Conservation (phyloP, 92 coral and sea anemone species). For the Nematostella vectensis region DNA sequence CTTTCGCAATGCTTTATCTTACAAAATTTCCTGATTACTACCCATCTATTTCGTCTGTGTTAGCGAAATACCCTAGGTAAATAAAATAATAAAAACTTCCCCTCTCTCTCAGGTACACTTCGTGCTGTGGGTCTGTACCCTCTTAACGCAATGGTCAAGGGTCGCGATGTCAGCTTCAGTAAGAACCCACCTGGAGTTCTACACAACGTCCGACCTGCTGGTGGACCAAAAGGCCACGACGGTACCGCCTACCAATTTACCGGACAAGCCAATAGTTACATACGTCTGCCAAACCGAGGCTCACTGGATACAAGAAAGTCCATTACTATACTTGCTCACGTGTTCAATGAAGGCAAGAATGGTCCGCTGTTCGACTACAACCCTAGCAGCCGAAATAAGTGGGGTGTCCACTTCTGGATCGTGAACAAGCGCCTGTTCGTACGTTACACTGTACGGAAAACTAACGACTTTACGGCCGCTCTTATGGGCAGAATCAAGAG, state of each 20-base stretch:
- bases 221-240: slow-evolving; percentile 60
- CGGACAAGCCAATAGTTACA: slow-evolving; percentile 53
- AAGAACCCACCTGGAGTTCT: slow-evolving; percentile 36
- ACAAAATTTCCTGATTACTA: too few relatives aligned
- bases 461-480: slow-evolving; percentile 33
- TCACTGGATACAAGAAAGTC: slow-evolving; percentile 57
- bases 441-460: slow-evolving; percentile 39
- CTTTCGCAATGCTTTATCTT: too few relatives aligned
- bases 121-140: slow-evolving; percentile 71
- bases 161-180: slow-evolving; percentile 55
- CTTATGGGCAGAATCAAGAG: slow-evolving; percentile 25
- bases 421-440: slow-evolving; percentile 33
- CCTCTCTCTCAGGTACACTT: slow-evolving; percentile 46
- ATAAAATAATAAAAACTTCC: too few relatives aligned
- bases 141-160: slow-evolving; percentile 36
- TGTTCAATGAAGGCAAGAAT: slow-evolving; percentile 38
- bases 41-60: too few relatives aligned
- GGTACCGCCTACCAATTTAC: slow-evolving; percentile 49
- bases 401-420: slow-evolving; percentile 85
- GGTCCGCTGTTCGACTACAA: slow-evolving; percentile 67
- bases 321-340: slow-evolving; percentile 58
- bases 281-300: slow-evolving; percentile 46
- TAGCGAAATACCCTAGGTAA: too few relatives aligned
- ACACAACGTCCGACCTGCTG: slow-evolving; percentile 30
- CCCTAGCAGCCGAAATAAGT: slow-evolving; percentile 28